Evolutionary conservation across 2,113 vertebrate genomes (phyloP).

Genomic region (Haemorhous mexicanus): DNA sequence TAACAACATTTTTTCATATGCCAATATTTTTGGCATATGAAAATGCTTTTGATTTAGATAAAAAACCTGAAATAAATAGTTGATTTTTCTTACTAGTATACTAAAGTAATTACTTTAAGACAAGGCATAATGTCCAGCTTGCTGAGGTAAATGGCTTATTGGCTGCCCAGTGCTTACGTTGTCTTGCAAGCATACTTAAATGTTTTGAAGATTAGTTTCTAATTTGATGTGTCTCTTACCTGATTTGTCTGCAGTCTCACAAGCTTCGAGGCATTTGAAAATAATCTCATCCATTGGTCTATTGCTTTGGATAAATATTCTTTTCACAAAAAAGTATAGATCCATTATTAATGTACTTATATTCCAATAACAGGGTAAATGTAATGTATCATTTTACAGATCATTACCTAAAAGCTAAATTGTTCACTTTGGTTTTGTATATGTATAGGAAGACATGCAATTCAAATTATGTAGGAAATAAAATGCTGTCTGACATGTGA

Average conservation of each 20-base stretch:
- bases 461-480: background rate
- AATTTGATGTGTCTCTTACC: conserved; percentile 22
- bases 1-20: background rate
- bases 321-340: background rate
- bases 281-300: background rate
- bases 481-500: background rate
- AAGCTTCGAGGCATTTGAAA: background rate
- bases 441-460: background rate
- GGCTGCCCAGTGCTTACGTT: background rate
- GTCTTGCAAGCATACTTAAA: conserved; percentile 15
- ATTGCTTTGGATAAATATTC: background rate
- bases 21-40: background rate
- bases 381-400: background rate
- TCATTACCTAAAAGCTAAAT: background rate
- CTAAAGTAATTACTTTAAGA: background rate
- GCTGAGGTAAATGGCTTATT: conserved; percentile 52
- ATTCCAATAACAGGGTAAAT: background rate
- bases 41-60: background rate
- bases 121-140: conserved; percentile 1
- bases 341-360: background rate
- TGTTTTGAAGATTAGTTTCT: conserved; percentile 47
- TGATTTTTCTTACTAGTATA: background rate
- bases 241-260: conserved; percentile 17
- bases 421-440: background rate
- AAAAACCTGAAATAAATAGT: background rate